Base-by-base conservation (phyloP, 2,113 vertebrate genomes). In the Dasyprocta punctata region DNA sequence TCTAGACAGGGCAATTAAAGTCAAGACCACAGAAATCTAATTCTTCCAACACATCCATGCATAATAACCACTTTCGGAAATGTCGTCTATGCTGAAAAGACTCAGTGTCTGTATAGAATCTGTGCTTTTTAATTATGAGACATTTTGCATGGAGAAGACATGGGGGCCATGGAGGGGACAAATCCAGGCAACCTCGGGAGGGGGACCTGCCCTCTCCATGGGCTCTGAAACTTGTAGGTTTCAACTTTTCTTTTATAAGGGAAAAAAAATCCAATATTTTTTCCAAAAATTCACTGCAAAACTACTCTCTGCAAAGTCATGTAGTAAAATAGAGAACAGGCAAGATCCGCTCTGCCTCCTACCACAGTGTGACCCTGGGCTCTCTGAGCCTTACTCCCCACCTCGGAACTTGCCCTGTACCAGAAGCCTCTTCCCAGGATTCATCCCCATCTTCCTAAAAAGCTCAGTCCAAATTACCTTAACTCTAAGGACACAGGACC, bases 1-100 rank as follows among this genome's bases (percentile, higher is more conserved):
- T 96, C 97, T 97, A 97, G 97, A 98, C 95, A 30, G 97, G 97
- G 97, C 92, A 97, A 97, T 98, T 97, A 98, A 96, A 98, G 96
- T 97, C 98, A 98, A 97, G 90, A 96, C 93, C 85, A 94, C 97
- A 95, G 97, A 97, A 97, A 97, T 97, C 97, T 97, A 97, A 97
- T 98, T 97, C 97, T 92, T 89, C n/a, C 63, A 95, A 97, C 60
- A 97, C 95, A 95, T 96, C 88, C 96, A 86, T 65, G 95, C 95
- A 98, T 97, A 97, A 96, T 96, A 82, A 97, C 95, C 97, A 95
- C 95, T 96, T 88, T 95, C 82, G 96, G 88, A 96, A 96, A 92
- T 61, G 54, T 10, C 47, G 80, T 81, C 92, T 90, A 89, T 69
- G 94, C 95, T 97, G 92, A 97, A 97, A 98, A 97, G 98, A 81